phyloP scores from a whole-genome alignment of 1,140 invertebrate species.

The Bombus superbus region DNA sequence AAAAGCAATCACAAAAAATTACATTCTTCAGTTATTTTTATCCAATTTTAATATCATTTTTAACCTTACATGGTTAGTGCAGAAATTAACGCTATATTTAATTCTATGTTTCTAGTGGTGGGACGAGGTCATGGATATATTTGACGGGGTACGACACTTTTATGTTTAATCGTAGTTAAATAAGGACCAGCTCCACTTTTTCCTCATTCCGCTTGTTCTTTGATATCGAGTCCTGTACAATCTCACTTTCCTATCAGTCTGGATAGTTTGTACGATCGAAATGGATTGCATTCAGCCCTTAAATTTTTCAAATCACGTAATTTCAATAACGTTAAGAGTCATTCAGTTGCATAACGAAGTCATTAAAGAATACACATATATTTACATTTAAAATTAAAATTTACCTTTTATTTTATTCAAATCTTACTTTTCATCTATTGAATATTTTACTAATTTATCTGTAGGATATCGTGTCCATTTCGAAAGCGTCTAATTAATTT shows the following conservation, averaged over 20 bases:
- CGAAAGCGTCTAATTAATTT: neutral
- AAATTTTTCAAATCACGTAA: no score
- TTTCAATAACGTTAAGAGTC: no score
- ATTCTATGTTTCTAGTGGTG: conserved; percentile 94
- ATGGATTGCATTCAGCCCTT: neutral
- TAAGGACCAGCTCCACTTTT: conserved; percentile 46
- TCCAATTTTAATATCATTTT: conserved; percentile 54
- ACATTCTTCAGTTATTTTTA: conserved; percentile 43
- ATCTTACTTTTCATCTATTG: neutral
- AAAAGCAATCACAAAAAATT: conserved; percentile 17
- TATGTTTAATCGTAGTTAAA: conserved; percentile 72
- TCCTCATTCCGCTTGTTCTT: neutral
- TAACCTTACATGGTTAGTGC: conserved; percentile 63
- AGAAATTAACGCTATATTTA: conserved; percentile 80
- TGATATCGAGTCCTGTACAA: neutral
- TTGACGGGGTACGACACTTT: conserved; percentile 92
- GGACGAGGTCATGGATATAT: conserved; percentile 96
- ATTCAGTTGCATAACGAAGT: neutral
- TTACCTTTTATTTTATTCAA: neutral
- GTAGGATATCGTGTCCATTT: neutral
- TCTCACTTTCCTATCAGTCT: conserved; percentile 12
- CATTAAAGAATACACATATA: neutral
- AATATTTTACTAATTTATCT: neutral
- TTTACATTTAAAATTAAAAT: no score
- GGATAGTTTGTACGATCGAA: neutral